These are phyloP conservation scores for Thelaira solivaga DNA, from an alignment of 2,888 invertebrate genomes.

Conservation along the genomic window DNA sequence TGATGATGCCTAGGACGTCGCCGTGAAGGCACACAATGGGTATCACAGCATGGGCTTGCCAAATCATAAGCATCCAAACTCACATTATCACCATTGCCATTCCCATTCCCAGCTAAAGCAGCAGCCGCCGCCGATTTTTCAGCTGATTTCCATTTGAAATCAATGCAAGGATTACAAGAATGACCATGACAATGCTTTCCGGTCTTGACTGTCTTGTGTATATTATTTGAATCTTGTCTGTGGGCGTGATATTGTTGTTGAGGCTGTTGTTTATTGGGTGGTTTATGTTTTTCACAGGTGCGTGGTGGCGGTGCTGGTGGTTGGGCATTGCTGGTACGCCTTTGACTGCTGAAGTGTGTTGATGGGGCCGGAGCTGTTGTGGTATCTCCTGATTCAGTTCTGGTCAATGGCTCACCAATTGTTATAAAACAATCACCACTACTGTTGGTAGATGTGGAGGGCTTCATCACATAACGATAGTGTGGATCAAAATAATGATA, in stretches of 20 bases:
- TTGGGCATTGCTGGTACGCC: conserved; percentile 60
- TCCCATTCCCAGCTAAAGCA: conserved; percentile 30
- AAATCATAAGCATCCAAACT: conserved; percentile 91
- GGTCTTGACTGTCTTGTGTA: conserved; percentile 69
- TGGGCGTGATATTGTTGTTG: conserved; percentile 54
- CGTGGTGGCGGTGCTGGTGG: conserved; percentile 74
- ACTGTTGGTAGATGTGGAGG: conserved; percentile 81
- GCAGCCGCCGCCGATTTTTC: conserved; percentile 70
- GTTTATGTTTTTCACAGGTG: conserved; percentile 74
- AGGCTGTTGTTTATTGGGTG: conserved; percentile 67
- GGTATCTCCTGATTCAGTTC: conserved; percentile 77
- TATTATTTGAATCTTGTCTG: conserved; percentile 35
- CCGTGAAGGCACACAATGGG: conserved; percentile 87
- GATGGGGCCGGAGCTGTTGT: conserved; percentile 49
- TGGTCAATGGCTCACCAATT: conserved; percentile 84
- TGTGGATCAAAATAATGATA: conserved; percentile 85
- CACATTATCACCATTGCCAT: conserved; percentile 82
- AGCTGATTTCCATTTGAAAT: conserved; percentile 76
- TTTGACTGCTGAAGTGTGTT: conserved; percentile 62
- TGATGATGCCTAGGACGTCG: conserved; percentile 79
- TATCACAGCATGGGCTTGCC: conserved; percentile 91
- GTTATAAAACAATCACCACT: conserved; percentile 86
- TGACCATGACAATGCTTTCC: conserved; percentile 78
- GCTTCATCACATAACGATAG: conserved; percentile 85
- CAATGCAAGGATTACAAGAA: conserved; percentile 85